A percentile compares a stretch with the other conserved stretches of the same genome.
Evolutionary conservation across 1,140 invertebrate genomes (phyloP).

Genomic region (Diuraphis noxia): DNA sequence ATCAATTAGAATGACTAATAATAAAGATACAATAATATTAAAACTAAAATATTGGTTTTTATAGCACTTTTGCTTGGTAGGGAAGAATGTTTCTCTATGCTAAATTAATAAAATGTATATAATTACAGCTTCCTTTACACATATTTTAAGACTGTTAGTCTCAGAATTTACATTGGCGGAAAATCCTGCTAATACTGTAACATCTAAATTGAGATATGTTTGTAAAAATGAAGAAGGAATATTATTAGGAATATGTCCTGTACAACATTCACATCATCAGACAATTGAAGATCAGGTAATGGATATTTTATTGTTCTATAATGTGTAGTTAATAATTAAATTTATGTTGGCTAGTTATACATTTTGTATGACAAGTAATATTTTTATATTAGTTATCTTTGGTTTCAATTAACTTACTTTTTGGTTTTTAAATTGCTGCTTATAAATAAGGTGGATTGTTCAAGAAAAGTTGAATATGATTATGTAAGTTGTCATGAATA

Average conservation of each 20-base stretch:
- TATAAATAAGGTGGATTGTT: slow-evolving; percentile 71
- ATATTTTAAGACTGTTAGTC: slow-evolving; percentile 88
- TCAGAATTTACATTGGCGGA: slow-evolving; percentile 96
- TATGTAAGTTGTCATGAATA: slow-evolving; percentile 67
- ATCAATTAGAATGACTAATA: too few relatives aligned
- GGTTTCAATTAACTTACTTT: slow-evolving; percentile 44
- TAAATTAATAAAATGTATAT: background rate
- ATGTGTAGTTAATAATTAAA: background rate
- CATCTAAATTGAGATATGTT: slow-evolving; percentile 80
- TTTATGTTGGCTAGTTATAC: background rate
- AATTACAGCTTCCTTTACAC: slow-evolving; percentile 64
- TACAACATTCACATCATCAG: slow-evolving; percentile 94
- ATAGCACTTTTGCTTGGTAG: too few relatives aligned
- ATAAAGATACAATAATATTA: too few relatives aligned
- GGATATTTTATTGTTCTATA: background rate
- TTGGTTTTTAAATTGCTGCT: slow-evolving; percentile 58
- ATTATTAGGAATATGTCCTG: slow-evolving; percentile 77
- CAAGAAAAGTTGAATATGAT: slow-evolving; percentile 72
- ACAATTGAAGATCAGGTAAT: slow-evolving; percentile 95
- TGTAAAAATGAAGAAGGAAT: slow-evolving; percentile 91
- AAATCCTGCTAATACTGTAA: slow-evolving; percentile 92
- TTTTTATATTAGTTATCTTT: background rate
- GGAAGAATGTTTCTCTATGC: background rate
- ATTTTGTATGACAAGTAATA: background rate
- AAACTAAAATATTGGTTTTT: too few relatives aligned